A percentile compares a stretch with the other conserved stretches of the same genome.
These are phyloP conservation scores for Xestobium rufovillosum DNA, from an alignment of 2,888 invertebrate genomes.

Conservation along the genomic window DNA sequence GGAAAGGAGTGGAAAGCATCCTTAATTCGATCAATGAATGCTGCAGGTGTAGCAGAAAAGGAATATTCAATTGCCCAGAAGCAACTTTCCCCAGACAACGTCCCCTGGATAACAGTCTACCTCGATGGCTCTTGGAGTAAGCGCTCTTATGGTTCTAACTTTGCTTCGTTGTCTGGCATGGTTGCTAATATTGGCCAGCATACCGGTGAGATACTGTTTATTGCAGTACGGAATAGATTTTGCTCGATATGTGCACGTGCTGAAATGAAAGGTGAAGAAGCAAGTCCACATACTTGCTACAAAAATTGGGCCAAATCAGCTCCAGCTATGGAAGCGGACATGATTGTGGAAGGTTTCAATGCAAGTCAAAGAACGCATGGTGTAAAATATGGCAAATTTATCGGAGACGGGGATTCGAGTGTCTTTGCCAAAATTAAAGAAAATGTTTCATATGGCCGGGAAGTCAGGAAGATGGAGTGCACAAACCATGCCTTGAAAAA, in stretches of 20 bases:
- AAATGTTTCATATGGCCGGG: slow-evolving; percentile 23
- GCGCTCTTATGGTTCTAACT: slow-evolving; percentile 22
- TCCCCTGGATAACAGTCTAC: slow-evolving; percentile 23
- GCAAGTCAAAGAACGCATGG: slow-evolving; percentile 19
- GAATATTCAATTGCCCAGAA: slow-evolving; percentile 12
- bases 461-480: slow-evolving; percentile 22
- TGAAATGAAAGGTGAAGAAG: slow-evolving; percentile 7
- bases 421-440: slow-evolving; percentile 19
- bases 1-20: too few species aligned
- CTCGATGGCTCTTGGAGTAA: slow-evolving; percentile 26
- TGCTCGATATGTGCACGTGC: slow-evolving; percentile 22
- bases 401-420: slow-evolving; percentile 23
- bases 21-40: slow-evolving; percentile 1
- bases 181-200: slow-evolving; percentile 20
- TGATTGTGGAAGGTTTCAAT: slow-evolving; percentile 21
- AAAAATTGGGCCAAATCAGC: slow-evolving; percentile 22
- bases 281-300: slow-evolving; percentile 17
- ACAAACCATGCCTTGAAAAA: slow-evolving; percentile 24
- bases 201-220: slow-evolving; percentile 20
- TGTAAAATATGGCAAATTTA: slow-evolving; percentile 16
- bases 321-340: slow-evolving; percentile 21
- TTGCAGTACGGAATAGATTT: slow-evolving; percentile 24
- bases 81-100: slow-evolving; percentile 17
- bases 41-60: slow-evolving; percentile 13
- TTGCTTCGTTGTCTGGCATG: slow-evolving; percentile 23